phyloP scores from a whole-genome alignment of 2,113 vertebrate species.

The Ptilorrhoa leucosticta region DNA sequence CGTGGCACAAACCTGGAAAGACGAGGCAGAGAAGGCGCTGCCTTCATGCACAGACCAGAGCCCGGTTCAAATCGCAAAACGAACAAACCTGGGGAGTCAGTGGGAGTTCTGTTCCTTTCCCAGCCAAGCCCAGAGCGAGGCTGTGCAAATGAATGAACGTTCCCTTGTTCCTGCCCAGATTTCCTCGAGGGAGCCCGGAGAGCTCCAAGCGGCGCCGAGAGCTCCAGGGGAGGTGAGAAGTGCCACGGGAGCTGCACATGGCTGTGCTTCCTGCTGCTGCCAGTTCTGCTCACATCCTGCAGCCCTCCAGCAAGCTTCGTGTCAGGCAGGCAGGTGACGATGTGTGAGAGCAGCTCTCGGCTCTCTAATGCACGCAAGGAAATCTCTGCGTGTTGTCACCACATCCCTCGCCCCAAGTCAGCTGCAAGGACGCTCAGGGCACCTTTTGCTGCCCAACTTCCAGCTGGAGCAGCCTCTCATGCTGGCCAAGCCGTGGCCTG shows the following conservation, averaged over 20 bases:
- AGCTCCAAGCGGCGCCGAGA: rapidly evolving
- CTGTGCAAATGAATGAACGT: rapidly evolving
- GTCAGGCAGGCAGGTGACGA: neutral
- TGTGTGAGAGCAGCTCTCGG: rapidly evolving
- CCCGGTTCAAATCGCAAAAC: neutral
- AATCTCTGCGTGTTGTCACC: neutral
- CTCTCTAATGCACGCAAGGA: rapidly evolving
- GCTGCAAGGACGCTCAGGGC: neutral
- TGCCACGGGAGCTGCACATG: neutral
- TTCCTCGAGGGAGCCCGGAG: neutral
- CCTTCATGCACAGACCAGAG: neutral
- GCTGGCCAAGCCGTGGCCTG: neutral
- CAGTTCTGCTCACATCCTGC: neutral
- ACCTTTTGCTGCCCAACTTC: neutral
- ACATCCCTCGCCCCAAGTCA: neutral
- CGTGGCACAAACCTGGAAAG: neutral
- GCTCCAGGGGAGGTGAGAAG: neutral
- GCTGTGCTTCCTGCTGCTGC: neutral
- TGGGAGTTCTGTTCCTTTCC: neutral
- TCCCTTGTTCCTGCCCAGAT: neutral
- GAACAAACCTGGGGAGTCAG: neutral
- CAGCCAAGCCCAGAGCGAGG: neutral
- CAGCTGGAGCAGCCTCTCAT: neutral
- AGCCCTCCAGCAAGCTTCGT: neutral
- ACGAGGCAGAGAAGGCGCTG: neutral